phyloP scores from a whole-genome alignment of 2,888 invertebrate genomes.

The Chrysotoxum bicinctum region DNA sequence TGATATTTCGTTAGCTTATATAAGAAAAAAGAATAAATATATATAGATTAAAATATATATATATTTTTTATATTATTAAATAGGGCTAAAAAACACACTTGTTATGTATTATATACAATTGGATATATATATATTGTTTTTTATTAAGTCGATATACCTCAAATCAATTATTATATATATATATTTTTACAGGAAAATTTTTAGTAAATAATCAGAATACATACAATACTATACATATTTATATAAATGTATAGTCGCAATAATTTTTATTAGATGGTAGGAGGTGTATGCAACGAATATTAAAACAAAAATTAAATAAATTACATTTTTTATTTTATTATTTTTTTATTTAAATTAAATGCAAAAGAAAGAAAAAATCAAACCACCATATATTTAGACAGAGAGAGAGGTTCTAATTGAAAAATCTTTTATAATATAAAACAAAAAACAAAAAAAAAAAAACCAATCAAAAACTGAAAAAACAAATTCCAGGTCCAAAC shows the following conservation, averaged over 20 bases:
- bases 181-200: constrained; percentile 60
- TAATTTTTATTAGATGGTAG: constrained; percentile 36
- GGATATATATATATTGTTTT: constrained; percentile 44
- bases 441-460: constrained; percentile 45
- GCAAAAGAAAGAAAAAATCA: constrained; percentile 28
- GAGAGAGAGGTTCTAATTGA: constrained; percentile 22
- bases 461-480: constrained; percentile 63
- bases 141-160: constrained; percentile 69
- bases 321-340: neutral
- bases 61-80: constrained; percentile 22
- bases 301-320: constrained; percentile 23
- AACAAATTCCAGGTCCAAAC: constrained; percentile 88
- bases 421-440: constrained; percentile 25
- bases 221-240: constrained; percentile 8
- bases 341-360: constrained; percentile 21
- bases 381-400: constrained; percentile 10
- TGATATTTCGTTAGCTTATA: constrained; percentile 48
- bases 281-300: constrained; percentile 68
- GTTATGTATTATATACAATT: constrained; percentile 52
- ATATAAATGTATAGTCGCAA: constrained; percentile 12
- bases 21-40: constrained; percentile 44
- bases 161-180: constrained; percentile 44
- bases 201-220: constrained; percentile 31
- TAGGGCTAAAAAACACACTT: constrained; percentile 52
- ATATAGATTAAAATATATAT: neutral